Evolutionary conservation across 2,888 invertebrate genomes (phyloP).

Genomic region (Seira sanloemensis): DNA sequence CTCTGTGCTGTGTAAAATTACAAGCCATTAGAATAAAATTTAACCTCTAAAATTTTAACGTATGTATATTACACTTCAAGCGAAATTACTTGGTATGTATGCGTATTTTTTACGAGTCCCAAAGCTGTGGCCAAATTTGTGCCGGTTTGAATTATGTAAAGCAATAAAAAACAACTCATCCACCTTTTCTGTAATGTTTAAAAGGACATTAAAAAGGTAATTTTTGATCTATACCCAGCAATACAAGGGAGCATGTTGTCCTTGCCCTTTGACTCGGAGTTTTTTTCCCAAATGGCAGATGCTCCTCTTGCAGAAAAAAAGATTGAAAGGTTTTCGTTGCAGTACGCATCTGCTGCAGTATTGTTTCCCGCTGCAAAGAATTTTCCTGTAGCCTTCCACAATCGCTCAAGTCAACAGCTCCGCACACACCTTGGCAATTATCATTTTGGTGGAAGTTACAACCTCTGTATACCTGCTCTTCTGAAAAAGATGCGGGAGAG

Average conservation of each 20-base stretch:
- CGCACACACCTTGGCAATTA: slow-evolving; percentile 56
- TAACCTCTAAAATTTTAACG: too few relatives aligned
- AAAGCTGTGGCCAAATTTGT: slow-evolving; percentile 70
- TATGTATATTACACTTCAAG: too few relatives aligned
- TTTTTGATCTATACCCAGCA: neutral
- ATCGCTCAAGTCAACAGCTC: slow-evolving; percentile 41
- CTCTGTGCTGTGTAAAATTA: too few relatives aligned
- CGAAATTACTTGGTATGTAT: too few relatives aligned
- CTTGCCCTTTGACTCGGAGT: slow-evolving; percentile 68
- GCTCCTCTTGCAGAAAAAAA: neutral
- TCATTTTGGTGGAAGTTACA: too few relatives aligned
- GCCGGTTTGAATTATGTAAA: slow-evolving; percentile 66
- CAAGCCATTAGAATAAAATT: too few relatives aligned
- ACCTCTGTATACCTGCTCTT: slow-evolving; percentile 15
- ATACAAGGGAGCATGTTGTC: slow-evolving; percentile 38
- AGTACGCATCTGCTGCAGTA: neutral
- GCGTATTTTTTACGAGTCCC: neutral
- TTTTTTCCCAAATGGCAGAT: neutral
- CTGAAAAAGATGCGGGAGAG: slow-evolving; percentile 17
- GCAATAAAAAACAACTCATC: slow-evolving; percentile 25
- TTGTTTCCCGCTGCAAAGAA: neutral
- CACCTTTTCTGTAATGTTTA: neutral
- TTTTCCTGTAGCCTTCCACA: neutral
- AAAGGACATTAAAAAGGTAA: neutral
- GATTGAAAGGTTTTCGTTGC: neutral